These are phyloP conservation scores for Macroramphosus scolopax DNA, from an alignment of 2,797 vertebrate species.

Conservation along the genomic window DNA sequence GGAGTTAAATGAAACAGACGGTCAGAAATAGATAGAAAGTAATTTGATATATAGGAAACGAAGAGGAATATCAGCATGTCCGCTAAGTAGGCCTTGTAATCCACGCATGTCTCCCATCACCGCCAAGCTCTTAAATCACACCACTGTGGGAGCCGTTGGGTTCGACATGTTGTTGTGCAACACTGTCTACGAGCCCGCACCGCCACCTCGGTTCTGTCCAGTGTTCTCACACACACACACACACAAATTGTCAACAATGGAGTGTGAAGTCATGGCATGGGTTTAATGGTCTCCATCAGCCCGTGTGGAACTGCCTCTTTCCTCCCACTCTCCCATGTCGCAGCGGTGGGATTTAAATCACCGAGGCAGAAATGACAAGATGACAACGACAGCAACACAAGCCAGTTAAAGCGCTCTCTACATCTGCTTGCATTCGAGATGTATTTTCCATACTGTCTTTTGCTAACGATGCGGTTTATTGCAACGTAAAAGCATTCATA, in stretches of 20 bases:
- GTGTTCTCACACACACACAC: constrained; percentile 18
- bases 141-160: constrained; percentile 44
- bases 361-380: constrained; percentile 38
- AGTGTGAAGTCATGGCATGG: constrained; percentile 60
- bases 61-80: too few species aligned
- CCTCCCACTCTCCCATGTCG: constrained; percentile 24
- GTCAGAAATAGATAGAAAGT: constrained; percentile 7
- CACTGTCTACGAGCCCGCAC: constrained; percentile 37
- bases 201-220: constrained; percentile 30
- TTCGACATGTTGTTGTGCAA: constrained; percentile 54
- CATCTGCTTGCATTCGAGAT: constrained; percentile 24
- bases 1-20: constrained; percentile 1
- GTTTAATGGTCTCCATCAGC: constrained; percentile 27
- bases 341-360: constrained; percentile 39
- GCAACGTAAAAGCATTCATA: constrained; percentile 70
- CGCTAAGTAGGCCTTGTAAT: constrained; percentile 29
- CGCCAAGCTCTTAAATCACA: constrained; percentile 55
- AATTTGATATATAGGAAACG: constrained; percentile 4
- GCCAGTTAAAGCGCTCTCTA: constrained; percentile 22
- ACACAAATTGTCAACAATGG: constrained; percentile 34
- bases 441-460: constrained; percentile 40
- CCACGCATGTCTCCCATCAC: constrained; percentile 35
- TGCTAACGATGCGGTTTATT: constrained; percentile 65
- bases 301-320: constrained; percentile 43
- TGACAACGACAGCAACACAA: constrained; percentile 37